Conservation (phyloP, 2,113 vertebrate species). For the Naja naja region DNA sequence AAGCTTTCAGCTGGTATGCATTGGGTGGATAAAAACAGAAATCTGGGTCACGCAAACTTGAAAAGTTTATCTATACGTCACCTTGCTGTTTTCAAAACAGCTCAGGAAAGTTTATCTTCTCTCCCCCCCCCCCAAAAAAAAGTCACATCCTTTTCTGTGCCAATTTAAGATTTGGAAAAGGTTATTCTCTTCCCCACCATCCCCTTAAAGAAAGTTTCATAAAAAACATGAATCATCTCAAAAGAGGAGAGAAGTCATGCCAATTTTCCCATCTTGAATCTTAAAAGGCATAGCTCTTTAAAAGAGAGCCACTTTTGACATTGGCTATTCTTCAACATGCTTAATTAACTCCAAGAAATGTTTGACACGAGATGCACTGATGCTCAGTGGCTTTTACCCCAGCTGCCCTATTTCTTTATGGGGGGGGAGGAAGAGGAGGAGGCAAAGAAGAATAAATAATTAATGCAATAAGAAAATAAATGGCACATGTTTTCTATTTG, state of each 20-base stretch:
- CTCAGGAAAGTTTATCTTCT: not conserved
- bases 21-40: not conserved
- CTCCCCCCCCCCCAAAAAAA: not conserved
- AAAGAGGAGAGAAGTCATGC: not conserved
- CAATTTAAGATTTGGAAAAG: not conserved
- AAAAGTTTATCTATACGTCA: not conserved
- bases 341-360: not conserved
- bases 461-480: not conserved
- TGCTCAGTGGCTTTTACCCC: not conserved
- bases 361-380: not conserved
- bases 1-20: not conserved
- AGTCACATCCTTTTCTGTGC: not conserved
- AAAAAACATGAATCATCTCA: not conserved
- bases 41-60: not conserved
- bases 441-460: not conserved
- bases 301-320: not conserved
- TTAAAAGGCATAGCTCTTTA: not conserved
- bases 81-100: not conserved
- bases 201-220: not conserved
- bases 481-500: not conserved
- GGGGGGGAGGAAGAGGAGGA: not conserved
- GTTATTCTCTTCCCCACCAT: not conserved
- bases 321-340: not conserved
- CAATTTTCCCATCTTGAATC: not conserved
- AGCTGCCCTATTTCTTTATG: not conserved